phyloP scores from a whole-genome alignment of 2,888 invertebrate species.

The Trilocha varians region DNA sequence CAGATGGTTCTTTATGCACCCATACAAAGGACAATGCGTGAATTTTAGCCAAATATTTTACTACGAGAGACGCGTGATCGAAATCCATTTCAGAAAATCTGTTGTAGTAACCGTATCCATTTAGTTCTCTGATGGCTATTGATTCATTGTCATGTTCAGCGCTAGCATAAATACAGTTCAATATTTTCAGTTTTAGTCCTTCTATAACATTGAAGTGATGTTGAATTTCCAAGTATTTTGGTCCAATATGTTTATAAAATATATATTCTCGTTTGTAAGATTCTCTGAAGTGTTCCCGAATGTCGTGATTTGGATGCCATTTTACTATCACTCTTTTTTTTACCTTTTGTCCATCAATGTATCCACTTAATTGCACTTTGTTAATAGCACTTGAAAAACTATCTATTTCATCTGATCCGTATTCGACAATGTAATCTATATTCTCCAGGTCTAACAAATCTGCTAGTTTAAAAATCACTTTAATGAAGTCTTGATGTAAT shows the following conservation, averaged over 20 bases:
- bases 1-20: conserved; percentile 26
- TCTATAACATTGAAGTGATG: conserved; percentile 34
- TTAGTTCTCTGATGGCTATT: conserved; percentile 23
- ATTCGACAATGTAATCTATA: conserved; percentile 26
- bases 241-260: conserved; percentile 30
- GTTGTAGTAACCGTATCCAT: conserved; percentile 23
- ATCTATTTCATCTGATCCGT: conserved; percentile 40
- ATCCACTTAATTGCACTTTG: conserved; percentile 34
- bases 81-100: conserved; percentile 35
- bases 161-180: conserved; percentile 37
- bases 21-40: conserved; percentile 45
- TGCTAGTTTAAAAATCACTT: conserved; percentile 37
- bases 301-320: conserved; percentile 36
- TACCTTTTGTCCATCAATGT: conserved; percentile 33
- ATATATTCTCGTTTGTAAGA: conserved; percentile 37
- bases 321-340: conserved; percentile 32
- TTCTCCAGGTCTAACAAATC: conserved; percentile 26
- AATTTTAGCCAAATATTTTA: conserved; percentile 49
- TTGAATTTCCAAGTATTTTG: conserved; percentile 38
- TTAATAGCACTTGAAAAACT: conserved; percentile 33
- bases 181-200: conserved; percentile 49
- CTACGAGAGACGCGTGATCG: conserved; percentile 31
- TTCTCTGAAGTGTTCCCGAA: conserved; percentile 33
- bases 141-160: conserved; percentile 37
- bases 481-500: conserved; percentile 33